Conservation (phyloP, 2,797 vertebrate genomes). For the Pelobates cultripes region DNA sequence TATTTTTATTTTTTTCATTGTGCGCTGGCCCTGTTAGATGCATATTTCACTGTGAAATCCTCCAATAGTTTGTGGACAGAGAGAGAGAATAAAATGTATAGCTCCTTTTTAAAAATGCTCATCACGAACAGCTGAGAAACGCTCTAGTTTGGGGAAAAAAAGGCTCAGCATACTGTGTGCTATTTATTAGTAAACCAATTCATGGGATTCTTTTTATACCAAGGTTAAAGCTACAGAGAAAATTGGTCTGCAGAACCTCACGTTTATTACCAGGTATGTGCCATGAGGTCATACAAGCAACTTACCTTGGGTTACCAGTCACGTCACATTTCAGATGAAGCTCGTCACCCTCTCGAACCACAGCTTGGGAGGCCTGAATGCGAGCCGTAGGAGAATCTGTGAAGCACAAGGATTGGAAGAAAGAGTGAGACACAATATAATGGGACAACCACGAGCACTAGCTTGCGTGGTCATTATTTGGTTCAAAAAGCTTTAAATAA, state of each 20-base stretch:
- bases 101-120: neutral
- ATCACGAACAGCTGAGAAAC: neutral
- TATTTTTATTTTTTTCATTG: neutral
- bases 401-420: neutral
- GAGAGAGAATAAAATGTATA: neutral
- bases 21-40: neutral
- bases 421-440: no score
- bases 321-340: constrained; percentile 84
- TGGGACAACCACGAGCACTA: no score
- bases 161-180: neutral
- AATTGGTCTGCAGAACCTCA: no score
- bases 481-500: no score
- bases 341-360: constrained; percentile 88
- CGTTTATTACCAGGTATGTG: no score
- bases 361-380: constrained; percentile 82
- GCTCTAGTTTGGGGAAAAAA: neutral
- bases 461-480: no score
- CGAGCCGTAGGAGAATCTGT: constrained; percentile 74
- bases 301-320: constrained; percentile 88
- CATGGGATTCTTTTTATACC: neutral
- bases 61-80: constrained; percentile 1
- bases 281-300: constrained; percentile 16
- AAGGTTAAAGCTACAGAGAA: no score
- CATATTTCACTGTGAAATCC: constrained; percentile 30
- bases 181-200: neutral